Evolutionary conservation across 2,888 invertebrate species (phyloP).

Genomic region (Oithona nana): DNA sequence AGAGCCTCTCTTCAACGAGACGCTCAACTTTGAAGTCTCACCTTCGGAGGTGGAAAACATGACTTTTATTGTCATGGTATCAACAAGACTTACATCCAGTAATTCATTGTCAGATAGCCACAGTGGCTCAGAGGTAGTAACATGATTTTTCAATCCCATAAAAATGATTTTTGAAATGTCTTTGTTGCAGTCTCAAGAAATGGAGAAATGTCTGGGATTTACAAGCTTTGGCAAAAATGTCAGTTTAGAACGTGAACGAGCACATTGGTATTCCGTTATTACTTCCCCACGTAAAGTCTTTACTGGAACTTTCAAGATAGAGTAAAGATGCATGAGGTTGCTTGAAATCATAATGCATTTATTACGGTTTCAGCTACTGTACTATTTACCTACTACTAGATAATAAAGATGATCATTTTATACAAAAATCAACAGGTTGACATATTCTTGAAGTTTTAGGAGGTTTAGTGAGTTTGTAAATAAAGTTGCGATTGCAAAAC

Average conservation of each 20-base stretch:
- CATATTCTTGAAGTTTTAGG: no score
- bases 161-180: no score
- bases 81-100: constrained; percentile 22
- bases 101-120: neutral
- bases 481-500: no score
- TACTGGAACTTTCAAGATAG: neutral
- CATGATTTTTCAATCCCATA: no score
- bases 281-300: constrained; percentile 1
- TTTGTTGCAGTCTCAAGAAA: no score
- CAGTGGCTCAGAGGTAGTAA: neutral
- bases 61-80: constrained; percentile 28
- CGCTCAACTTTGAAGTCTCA: constrained; percentile 30
- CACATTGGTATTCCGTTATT: neutral
- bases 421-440: no score
- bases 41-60: constrained; percentile 28
- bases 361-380: no score
- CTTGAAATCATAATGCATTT: no score
- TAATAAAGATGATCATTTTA: no score
- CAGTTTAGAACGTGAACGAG: neutral
- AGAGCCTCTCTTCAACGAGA: constrained; percentile 31
- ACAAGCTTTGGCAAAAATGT: neutral
- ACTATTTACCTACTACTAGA: no score
- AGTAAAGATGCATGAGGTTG: no score
- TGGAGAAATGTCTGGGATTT: constrained; percentile 14
- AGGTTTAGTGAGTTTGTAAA: no score